These are phyloP conservation scores for Neoitamus cyanurus DNA, from an alignment of 2,888 invertebrate species.

Conservation along the genomic window DNA sequence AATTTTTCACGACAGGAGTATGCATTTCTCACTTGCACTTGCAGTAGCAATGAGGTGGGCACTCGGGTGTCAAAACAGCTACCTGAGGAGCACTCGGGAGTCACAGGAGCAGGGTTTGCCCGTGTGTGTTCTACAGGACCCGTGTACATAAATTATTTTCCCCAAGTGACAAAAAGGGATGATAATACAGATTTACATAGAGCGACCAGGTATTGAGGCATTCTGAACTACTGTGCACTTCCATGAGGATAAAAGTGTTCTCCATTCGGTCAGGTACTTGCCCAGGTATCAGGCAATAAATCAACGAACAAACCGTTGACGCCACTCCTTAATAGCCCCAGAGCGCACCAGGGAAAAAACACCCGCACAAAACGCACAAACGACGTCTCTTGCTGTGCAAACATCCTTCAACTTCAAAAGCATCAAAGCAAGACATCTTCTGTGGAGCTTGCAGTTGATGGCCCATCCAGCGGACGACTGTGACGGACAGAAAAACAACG, in stretches of 20 bases:
- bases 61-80: too few species aligned
- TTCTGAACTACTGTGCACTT: neutral
- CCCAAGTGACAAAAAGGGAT: too few species aligned
- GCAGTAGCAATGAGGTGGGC: too few species aligned
- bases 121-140: too few species aligned
- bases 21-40: too few species aligned
- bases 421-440: slow-evolving; percentile 21
- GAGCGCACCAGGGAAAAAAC: neutral
- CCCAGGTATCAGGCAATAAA: neutral
- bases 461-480: neutral
- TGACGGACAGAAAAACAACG: slow-evolving; percentile 17
- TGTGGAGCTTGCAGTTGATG: slow-evolving; percentile 2
- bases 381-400: slow-evolving; percentile 9
- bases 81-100: too few species aligned
- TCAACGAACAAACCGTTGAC: neutral
- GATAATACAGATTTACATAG: too few species aligned
- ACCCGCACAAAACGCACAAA: neutral
- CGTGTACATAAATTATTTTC: too few species aligned
- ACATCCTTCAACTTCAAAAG: slow-evolving; percentile 39
- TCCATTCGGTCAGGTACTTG: neutral
- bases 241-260: neutral
- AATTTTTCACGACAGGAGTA: too few species aligned
- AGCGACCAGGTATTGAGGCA: neutral
- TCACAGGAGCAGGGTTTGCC: too few species aligned
- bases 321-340: neutral